Percentiles rank a stretch among this genome's conserved stretches.
Conservation (phyloP, 2,113 vertebrate species). For the Aythya baeri region DNA sequence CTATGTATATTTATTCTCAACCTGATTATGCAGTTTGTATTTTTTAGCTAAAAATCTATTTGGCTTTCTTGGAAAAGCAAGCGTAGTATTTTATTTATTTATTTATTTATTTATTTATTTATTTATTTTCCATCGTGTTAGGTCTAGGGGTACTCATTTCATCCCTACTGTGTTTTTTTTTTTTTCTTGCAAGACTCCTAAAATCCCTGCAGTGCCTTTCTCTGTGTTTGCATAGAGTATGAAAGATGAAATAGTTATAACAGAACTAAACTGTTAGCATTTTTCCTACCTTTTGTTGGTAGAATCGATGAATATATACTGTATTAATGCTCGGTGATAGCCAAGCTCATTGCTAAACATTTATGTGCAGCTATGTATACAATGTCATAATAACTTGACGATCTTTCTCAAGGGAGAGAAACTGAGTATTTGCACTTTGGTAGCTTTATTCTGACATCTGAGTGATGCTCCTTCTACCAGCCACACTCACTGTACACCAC, state of each 20-base stretch:
- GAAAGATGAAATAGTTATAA: not conserved
- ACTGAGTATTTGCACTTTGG: not conserved
- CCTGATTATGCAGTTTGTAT: not conserved
- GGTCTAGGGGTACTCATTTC: not conserved
- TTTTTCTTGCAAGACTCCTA: not conserved
- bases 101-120: too few relatives aligned
- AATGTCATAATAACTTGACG: conserved; percentile 5
- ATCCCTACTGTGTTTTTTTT: not conserved
- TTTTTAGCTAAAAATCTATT: not conserved
- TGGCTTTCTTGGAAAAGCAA: not conserved
- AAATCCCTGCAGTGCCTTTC: not conserved
- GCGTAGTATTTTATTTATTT: not conserved
- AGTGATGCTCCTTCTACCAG: not conserved
- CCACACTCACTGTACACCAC: not conserved
- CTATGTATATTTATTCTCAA: not conserved
- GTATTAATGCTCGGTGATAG: not conserved
- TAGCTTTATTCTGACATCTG: not conserved
- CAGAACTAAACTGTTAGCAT: not conserved
- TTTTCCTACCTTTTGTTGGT: not conserved
- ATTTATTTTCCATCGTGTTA: not conserved
- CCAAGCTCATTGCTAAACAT: not conserved
- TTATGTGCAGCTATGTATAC: conserved; percentile 5
- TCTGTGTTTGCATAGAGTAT: not conserved
- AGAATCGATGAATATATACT: not conserved
- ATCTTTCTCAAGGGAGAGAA: not conserved